Base-by-base conservation (phyloP, 2,888 invertebrate genomes). In the Drosophila neonasuta region DNA sequence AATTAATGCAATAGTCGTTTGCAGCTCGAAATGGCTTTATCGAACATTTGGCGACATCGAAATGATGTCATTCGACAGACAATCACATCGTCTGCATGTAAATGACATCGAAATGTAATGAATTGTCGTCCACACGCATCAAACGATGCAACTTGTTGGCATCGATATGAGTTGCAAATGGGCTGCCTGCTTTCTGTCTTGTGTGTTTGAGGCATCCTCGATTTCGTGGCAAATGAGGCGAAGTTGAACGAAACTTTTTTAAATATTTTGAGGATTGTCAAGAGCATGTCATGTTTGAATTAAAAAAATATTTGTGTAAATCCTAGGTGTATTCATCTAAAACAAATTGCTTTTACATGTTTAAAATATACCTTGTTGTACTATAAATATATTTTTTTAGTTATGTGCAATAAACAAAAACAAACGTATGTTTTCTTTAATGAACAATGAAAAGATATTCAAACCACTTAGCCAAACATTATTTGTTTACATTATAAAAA, bases 1-100 rank as follows among this genome's bases (percentile, higher is more conserved):
- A 79, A 79, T 83, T 80, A 78, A 74, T 80, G 77, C 80, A 79
- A 77, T 68, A 72, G 63, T 74, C 78, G 55, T 63, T 79, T 64
- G 45, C 66, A 72, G 68, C 52, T 61, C 36, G 63, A 59, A 79
- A 83, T 74, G 80, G 63, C 81, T 83, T 83, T 76, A 72, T 71
- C 65, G 61, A 58, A 39, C 70, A 58, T 62, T 66, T 51, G 54
- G 64, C 54, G 71, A 67, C 68, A 71, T 55, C 59, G 57, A 65
- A 69, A 69, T 68, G 70, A 69, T 71, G 70, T 63, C 59, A 67
- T 71, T 71, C 49, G 55, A 66, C 62, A 49, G 68, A 65, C 70
- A 70, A 54, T 63, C 42, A 77, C 63, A 54, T 67, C 60, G 74
- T 74, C 71, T 74, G 61, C 58, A 74, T 74, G 74, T 67, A 74